Percentiles rank a stretch among this genome's conserved stretches.
Conservation (phyloP, 1,140 invertebrate species). For the Hyles vespertilio region DNA sequence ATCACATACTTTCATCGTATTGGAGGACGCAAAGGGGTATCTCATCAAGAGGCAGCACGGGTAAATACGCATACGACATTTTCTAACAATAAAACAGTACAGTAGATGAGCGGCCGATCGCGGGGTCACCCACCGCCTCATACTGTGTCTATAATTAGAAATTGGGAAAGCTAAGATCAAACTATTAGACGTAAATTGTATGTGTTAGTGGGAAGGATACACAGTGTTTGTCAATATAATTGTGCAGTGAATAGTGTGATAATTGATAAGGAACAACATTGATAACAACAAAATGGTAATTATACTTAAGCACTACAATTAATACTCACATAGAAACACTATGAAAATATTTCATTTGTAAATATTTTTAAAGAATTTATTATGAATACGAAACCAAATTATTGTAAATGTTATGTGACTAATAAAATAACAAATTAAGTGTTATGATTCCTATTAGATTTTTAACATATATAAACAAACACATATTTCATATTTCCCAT, state of each 20-base stretch:
- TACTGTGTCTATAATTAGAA: slow-evolving; percentile 58
- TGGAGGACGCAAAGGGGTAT: slow-evolving; percentile 64
- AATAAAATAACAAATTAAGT: no score
- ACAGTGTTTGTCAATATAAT: slow-evolving; percentile 16
- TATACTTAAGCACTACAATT: neutral
- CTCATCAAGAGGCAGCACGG: slow-evolving; percentile 55
- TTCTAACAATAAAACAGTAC: slow-evolving; percentile 10
- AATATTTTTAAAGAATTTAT: no score
- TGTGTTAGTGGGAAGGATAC: slow-evolving; percentile 4
- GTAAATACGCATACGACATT: slow-evolving; percentile 57
- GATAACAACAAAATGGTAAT: slow-evolving; percentile 3
- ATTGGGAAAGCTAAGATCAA: slow-evolving; percentile 58
- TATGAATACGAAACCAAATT: no score
- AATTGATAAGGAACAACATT: neutral
- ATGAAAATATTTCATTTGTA: no score
- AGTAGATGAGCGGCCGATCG: slow-evolving; percentile 11
- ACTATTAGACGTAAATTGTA: slow-evolving; percentile 14
- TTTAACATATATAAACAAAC: no score
- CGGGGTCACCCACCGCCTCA: slow-evolving; percentile 31
- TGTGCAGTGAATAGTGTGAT: neutral
- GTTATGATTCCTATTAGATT: no score
- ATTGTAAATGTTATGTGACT: no score
- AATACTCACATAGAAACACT: neutral
- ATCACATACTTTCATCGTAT: slow-evolving; percentile 53
- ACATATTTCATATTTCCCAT: no score